Percentiles rank a stretch among this genome's conserved stretches.
phyloP scores from a whole-genome alignment of 2,888 invertebrate genomes.

The Pedicia rivosa region DNA sequence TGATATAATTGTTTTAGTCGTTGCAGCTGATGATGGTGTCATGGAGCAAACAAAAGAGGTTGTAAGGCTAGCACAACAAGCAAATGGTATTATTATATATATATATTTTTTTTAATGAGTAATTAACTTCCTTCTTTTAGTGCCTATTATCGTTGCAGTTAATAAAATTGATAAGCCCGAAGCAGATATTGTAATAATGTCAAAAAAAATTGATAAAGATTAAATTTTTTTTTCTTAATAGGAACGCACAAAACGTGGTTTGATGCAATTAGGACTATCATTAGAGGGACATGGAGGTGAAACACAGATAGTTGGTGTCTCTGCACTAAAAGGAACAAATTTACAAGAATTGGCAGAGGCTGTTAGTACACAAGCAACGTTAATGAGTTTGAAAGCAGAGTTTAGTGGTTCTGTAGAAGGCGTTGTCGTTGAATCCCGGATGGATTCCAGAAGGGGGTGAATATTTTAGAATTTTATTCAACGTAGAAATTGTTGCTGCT shows the following conservation, averaged over 20 bases:
- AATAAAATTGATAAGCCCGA: conserved; percentile 95
- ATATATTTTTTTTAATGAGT: neutral
- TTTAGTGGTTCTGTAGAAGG: conserved; percentile 75
- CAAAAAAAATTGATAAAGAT: neutral
- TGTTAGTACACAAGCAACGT: conserved; percentile 64
- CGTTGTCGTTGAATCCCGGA: conserved; percentile 72
- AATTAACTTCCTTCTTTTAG: conserved; percentile 35
- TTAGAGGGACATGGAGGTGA: conserved; percentile 86
- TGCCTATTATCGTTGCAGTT: conserved; percentile 90
- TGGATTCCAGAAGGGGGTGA: conserved; percentile 49
- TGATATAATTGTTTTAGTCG: conserved; percentile 87
- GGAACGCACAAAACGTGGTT: conserved; percentile 56
- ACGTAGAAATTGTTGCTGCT: too few species aligned
- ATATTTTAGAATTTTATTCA: conserved; percentile 7
- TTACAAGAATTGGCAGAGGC: conserved; percentile 67
- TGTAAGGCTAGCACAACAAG: conserved; percentile 66
- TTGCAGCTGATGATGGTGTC: conserved; percentile 97
- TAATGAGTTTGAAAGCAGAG: conserved; percentile 76
- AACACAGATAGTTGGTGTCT: conserved; percentile 77
- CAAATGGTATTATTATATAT: conserved; percentile 37
- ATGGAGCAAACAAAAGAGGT: conserved; percentile 96
- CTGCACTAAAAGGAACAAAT: conserved; percentile 73
- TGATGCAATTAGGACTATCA: conserved; percentile 62
- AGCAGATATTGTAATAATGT: conserved; percentile 59
- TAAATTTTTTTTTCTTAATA: conserved; percentile 20